Evolutionary conservation across 2,888 invertebrate species (phyloP).

Genomic region (Epistrophella euchroma): DNA sequence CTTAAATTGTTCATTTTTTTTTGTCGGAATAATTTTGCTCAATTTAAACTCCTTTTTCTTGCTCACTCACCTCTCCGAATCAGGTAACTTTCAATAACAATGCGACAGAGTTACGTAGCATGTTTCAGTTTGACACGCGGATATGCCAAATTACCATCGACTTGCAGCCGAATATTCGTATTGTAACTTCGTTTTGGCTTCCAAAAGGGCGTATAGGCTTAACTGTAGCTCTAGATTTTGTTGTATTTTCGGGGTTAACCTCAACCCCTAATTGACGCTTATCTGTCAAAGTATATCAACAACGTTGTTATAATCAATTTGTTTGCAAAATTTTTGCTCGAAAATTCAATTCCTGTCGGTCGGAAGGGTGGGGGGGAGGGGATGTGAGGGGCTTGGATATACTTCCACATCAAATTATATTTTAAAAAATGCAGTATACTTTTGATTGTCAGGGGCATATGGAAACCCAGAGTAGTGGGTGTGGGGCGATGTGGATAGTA

Average conservation of each 20-base stretch:
- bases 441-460: background rate
- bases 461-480: no score
- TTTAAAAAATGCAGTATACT: constrained; percentile 52
- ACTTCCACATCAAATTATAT: constrained; percentile 2
- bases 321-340: constrained; percentile 42
- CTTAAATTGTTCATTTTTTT: constrained; percentile 31
- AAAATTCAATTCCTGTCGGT: constrained; percentile 15
- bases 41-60: constrained; percentile 6
- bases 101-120: constrained; percentile 69
- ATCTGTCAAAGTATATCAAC: constrained; percentile 67
- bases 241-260: constrained; percentile 31
- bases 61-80: background rate
- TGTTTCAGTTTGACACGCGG: constrained; percentile 52
- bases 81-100: constrained; percentile 59
- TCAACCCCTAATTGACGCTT: constrained; percentile 70
- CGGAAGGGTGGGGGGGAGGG: background rate
- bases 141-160: constrained; percentile 65
- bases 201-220: constrained; percentile 1
- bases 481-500: background rate
- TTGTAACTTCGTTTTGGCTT: background rate
- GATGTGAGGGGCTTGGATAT: background rate
- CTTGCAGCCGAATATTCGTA: constrained; percentile 48
- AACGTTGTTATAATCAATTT: constrained; percentile 45
- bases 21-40: constrained; percentile 6
- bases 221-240: no score